phyloP scores from a whole-genome alignment of 2,797 vertebrate species.

The Periophthalmus magnuspinnatus region DNA sequence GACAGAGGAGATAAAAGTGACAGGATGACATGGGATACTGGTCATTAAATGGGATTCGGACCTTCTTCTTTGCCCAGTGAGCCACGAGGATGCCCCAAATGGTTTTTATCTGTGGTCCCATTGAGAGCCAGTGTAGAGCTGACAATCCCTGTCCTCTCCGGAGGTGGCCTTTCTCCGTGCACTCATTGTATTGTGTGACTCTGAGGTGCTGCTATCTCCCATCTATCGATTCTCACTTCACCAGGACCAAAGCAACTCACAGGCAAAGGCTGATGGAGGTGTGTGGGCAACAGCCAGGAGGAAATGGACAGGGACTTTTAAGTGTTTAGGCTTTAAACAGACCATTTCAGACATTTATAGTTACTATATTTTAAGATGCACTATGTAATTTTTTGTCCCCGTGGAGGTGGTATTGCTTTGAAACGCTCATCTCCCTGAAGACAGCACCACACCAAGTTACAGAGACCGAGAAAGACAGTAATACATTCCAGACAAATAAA shows the following conservation, averaged over 20 bases:
- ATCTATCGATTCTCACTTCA: conserved; percentile 76
- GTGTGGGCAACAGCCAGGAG: conserved; percentile 17
- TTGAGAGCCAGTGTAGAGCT: conserved; percentile 68
- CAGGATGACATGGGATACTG: conserved; percentile 56
- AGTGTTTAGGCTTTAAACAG: conserved; percentile 21
- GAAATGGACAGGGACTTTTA: conserved; percentile 30
- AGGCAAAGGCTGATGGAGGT: conserved; percentile 20
- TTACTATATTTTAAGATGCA: not conserved
- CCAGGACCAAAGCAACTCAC: conserved; percentile 55
- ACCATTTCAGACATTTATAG: not conserved
- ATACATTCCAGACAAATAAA: no score
- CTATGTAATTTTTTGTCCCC: no score
- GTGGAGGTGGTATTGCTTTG: no score
- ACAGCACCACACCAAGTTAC: no score
- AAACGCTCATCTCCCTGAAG: no score
- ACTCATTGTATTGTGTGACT: conserved; percentile 70
- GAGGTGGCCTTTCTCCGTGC: conserved; percentile 71
- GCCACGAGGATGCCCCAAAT: conserved; percentile 70
- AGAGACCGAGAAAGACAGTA: no score
- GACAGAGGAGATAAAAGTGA: conserved; percentile 53
- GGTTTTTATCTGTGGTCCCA: conserved; percentile 66
- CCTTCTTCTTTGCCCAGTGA: conserved; percentile 66
- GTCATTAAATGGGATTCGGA: conserved; percentile 70
- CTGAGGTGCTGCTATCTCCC: conserved; percentile 63
- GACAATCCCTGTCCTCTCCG: conserved; percentile 71